Evolutionary conservation across 2,888 invertebrate genomes (phyloP), one percentile per base, ranked within the genome.

Genomic region (Lypha dubia): DNA sequence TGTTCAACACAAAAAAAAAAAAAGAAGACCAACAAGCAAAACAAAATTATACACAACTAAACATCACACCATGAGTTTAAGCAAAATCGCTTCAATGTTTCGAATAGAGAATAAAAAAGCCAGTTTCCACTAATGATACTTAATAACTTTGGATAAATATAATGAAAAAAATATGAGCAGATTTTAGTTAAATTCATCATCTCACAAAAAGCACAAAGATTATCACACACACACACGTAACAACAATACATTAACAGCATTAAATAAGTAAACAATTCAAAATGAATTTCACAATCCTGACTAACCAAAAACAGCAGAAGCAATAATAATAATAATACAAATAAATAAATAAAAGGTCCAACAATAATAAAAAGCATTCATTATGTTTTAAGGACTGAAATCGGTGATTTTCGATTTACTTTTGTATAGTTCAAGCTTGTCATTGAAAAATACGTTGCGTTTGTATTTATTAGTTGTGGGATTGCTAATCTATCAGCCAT

Each of bases 201-300:
- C n/a, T 15, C 51, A 62, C 17, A 9, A 38, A 58, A 62, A 22
- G 49, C 58, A 60, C 49, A 22, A 0, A n/a, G 28, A 63, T 44
- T 62, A 44, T 56, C 32, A 28, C 35, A 75, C 35, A 8, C 46
- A 46, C 56, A 32, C 65, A 41, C 46, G 56, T 63, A 44, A 71
- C 32, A 79, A 79, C 68, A 73, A 83, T 63, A 83, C 79, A 79
- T 83, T 83, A 83, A 83, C 77, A 68, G 83, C 79, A 79, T 68
- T 68, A 79, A 83, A 67, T 68, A 79, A 74, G 79, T 56, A 79
- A 83, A 79, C 83, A 79, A 67, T 71, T 58, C 38, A 35, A 82
- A 70, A 44, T 32, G 15, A 56, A 67, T 28, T 46, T 65, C 65
- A 63, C 41, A 75, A 63, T 63, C 41, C 24, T 62, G 51, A 20